Base-by-base conservation (phyloP, 2,888 invertebrate species). In the Tenthredo livida region DNA sequence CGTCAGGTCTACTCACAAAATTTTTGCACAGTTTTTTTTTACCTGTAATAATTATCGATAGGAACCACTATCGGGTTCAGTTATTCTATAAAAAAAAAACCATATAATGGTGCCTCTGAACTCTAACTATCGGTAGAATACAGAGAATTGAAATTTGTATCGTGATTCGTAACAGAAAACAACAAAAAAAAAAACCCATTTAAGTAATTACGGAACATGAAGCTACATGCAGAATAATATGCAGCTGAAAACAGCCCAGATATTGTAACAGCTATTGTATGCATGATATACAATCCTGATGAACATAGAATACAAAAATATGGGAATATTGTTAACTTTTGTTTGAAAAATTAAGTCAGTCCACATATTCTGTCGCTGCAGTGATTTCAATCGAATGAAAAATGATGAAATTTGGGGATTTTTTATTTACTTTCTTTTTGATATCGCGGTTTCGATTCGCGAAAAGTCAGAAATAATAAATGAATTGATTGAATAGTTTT, bases 401-500 rank as follows among this genome's bases (percentile, higher is more conserved):
- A 54, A 4, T 50, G 50, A 50, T 50, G 15, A 50, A 50, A 50
- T 17, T 15, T 50, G 15, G 4, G 1, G 3, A n/a, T 54, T n/a
- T 7, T n/a, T n/a, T 54, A 7, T 54, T 54, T n/a, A 2, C 6
- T 6, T n/a, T 7, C 1, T 1, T n/a, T 54, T 54, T 1, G n/a
- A n/a, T 54, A n/a, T n/a, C n/a, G n/a, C n/a, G n/a, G 6, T n/a
- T 54, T n/a, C 1, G 7, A 54, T n/a, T 7, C n/a, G 54, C 7
- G 54, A 5, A 54, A 54, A n/a, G 17, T 54, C 7, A n/a, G 54
- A 54, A 54, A n/a, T 54, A 1, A n/a, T n/a, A n/a, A 54, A n/a
- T 54, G 17, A n/a, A n/a, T 54, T 43, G 43, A 73, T 73, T 43
- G 67, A 73, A 40, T 73, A 40, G 40, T 21, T n/a, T n/a, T 73